Evolutionary conservation across 2,797 vertebrate species (phyloP), one percentile per base, ranked within the genome.

Genomic region (Halcyon leucocephala): DNA sequence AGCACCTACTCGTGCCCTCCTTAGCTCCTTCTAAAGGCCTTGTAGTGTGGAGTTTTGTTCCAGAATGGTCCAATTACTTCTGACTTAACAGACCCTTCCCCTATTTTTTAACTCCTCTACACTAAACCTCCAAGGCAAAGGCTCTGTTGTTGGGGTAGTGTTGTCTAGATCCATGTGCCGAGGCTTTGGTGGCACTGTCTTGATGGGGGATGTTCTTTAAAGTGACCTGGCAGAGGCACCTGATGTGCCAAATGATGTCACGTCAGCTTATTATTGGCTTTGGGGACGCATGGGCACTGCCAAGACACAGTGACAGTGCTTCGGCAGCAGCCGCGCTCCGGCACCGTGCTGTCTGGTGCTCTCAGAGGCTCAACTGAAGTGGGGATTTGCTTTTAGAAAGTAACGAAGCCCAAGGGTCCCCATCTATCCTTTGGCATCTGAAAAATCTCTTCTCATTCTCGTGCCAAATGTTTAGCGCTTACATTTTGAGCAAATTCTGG

Each of bases 201-300:
- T 52, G 64, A 24, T 0, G 0, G 54, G 18, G 15, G 0, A 0
- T 25, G 26, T 69, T 91, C 70, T 84, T 72, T 64, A 74, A 93
- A 28, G 17, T 42, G 31, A 39, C 44, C 52, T 49, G 49, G 16
- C 28, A 70, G 84, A 66, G 44, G 55, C 8, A 12, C 66, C 52
- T 33, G 18, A 4, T 0, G 1, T 33, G 44, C 28, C 52, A 61
- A 37, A 7, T 5, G 1, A 42, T 5, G 1, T 60, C 4, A 8
- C 18, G 12, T 83, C 41, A 35, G 6, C 11, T 69, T 12, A 2
- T 54, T 77, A 3, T 1, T 0, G 1, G 39, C 2, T 1, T 29
- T 3, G 1, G 78, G 66, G 62, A 5, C 0, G 2, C 4, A 3
- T 2, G 15, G 46, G n/a, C 70, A 37, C 69, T 49, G 37, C 58